phyloP scores from a whole-genome alignment of 2,888 invertebrate genomes.

The Cylloceria caligata region DNA sequence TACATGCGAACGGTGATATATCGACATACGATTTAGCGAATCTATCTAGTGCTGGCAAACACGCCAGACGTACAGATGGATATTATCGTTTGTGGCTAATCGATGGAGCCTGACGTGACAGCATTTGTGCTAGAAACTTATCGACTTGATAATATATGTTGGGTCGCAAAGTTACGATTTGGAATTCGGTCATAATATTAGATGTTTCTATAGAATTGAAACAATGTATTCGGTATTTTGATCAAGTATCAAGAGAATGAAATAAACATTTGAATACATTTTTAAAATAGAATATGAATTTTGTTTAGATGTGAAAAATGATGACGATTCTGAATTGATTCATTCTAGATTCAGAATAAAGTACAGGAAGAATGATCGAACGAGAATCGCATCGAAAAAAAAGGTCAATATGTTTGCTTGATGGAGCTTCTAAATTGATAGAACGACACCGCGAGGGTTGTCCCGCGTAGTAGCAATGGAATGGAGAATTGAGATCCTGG shows the following conservation, averaged over 20 bases:
- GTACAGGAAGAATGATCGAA: not conserved
- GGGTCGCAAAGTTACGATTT: not conserved
- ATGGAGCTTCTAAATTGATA: not conserved
- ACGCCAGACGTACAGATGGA: constrained; percentile 1
- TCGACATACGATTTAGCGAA: constrained; percentile 5
- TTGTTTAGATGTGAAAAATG: not conserved
- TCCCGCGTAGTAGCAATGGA: constrained; percentile 5
- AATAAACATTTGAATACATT: not conserved
- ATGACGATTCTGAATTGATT: not conserved
- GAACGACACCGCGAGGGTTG: constrained; percentile 17
- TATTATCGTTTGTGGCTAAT: constrained; percentile 4
- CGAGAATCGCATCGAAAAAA: not conserved
- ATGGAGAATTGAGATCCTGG: constrained; percentile 35
- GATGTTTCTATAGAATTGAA: not conserved
- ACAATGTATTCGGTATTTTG: not conserved
- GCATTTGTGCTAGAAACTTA: constrained; percentile 3
- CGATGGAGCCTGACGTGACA: constrained; percentile 21
- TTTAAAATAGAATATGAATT: not conserved
- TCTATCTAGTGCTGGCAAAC: constrained; percentile 8
- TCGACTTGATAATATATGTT: not conserved
- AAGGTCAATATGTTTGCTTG: not conserved
- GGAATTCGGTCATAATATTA: not conserved
- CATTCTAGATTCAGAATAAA: not conserved
- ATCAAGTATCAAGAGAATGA: not conserved
- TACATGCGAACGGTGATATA: constrained; percentile 25